Evolutionary conservation across 2,888 invertebrate genomes (phyloP), one percentile per base, ranked within the genome.

Genomic region (Pheosia gnoma): DNA sequence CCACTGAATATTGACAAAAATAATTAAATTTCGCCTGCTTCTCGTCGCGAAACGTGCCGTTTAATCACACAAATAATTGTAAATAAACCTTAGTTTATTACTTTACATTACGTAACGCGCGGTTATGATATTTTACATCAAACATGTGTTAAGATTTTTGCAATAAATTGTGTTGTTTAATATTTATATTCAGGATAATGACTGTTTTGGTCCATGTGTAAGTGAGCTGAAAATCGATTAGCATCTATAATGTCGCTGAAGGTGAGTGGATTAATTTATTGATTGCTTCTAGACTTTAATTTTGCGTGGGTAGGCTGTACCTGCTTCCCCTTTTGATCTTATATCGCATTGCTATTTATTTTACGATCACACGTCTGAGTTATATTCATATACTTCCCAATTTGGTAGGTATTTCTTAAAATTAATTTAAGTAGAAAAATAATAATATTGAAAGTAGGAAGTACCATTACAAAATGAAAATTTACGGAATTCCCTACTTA

Each of bases 181-280:
- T 66, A 79, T 77, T 75, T 71, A 66, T 74, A 81, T 78, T 75
- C 71, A 66, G 68, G 82, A 85, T 82, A 75, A 88, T 88, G 88
- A 81, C 79, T 83, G 79, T 80, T 84, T 78, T 71, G 75, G 66
- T 80, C 74, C 78, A 80, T 79, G 78, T 82, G 77, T 55, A 13
- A 25, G 77, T 78, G 73, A 78, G 70, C 71, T 78, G 74, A 78
- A 83, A 82, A 87, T 84, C 80, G 78, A 86, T 80, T 81, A 66
- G 68, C 62, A 80, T 72, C 69, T 70, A 85, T 70, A 75, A 90
- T 90, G 90, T 90, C 90, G 60, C 67, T 90, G 66, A 90, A 90
- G 89, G 90, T 90, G 71, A 84, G 89, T 80, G 41, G 39, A 25
- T 62, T 52, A 10, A 61, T 54, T n/a, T 75, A 72, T 67, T 63